Conservation (phyloP, 2,797 vertebrate genomes). For the Micropoecilia bifurca region DNA sequence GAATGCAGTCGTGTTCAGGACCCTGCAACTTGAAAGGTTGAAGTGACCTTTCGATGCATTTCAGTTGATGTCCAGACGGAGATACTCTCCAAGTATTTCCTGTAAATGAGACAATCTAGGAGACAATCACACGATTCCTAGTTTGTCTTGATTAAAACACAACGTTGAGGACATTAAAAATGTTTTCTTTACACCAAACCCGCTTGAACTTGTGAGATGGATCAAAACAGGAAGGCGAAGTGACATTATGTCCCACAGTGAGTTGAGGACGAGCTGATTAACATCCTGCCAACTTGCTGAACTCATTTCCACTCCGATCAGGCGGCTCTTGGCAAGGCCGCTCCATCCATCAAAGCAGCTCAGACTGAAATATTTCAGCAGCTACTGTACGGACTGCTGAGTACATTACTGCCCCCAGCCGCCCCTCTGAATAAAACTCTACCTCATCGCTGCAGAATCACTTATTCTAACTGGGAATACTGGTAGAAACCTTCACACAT, state of each 20-base stretch:
- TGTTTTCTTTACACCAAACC: not conserved
- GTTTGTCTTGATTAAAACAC: not conserved
- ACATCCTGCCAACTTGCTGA: not conserved
- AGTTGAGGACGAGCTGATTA: not conserved
- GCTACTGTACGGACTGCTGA: too few relatives aligned
- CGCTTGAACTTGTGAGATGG: conserved; percentile 25
- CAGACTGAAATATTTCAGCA: conserved; percentile 16
- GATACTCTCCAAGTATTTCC: not conserved
- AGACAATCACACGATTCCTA: not conserved
- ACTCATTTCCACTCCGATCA: not conserved
- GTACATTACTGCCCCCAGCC: not conserved
- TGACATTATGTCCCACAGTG: not conserved
- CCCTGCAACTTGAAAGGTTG: conserved; percentile 15
- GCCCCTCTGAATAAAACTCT: not conserved
- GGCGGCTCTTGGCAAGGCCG: not conserved
- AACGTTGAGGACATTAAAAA: not conserved
- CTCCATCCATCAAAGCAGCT: not conserved
- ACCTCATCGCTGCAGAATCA: not conserved
- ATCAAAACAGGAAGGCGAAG: not conserved
- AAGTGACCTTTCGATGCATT: conserved; percentile 23
- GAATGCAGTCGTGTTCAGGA: conserved; percentile 41
- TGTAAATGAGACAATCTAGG: not conserved
- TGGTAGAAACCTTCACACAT: not conserved
- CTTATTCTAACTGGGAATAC: not conserved
- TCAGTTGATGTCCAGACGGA: not conserved